A percentile compares a stretch with the other conserved stretches of the same genome.
These are phyloP conservation scores for Aurelia aurita DNA, from an alignment of 30 jellyfish, hydroid and myxozoan species.

Conservation along the genomic window DNA sequence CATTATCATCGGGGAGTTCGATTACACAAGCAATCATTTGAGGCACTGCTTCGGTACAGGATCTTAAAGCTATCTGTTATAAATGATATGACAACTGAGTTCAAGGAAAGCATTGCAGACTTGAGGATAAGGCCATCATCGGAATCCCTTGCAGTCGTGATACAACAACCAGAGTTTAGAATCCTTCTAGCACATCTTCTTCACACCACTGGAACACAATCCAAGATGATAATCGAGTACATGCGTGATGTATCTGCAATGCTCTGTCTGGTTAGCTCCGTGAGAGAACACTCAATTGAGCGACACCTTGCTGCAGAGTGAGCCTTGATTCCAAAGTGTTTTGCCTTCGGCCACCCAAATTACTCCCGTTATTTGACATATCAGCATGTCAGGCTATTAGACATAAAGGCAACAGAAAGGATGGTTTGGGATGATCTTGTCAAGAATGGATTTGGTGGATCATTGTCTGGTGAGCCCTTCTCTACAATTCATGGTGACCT, in stretches of 20 bases:
- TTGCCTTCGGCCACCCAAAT: constrained; percentile 51
- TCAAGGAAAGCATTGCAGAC: constrained; percentile 55
- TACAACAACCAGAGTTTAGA: constrained; percentile 41
- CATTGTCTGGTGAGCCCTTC: constrained; percentile 46
- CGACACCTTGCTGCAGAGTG: constrained; percentile 53
- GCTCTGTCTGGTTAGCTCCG: constrained; percentile 1
- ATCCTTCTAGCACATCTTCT: constrained; percentile 38
- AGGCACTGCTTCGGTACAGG: constrained; percentile 62
- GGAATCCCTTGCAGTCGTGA: constrained; percentile 47
- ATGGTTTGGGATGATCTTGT: constrained; percentile 56
- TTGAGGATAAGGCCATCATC: constrained; percentile 63
- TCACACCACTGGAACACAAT: constrained; percentile 19
- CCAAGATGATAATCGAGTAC: constrained; percentile 2
- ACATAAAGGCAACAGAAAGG: constrained; percentile 10
- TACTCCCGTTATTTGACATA: constrained; percentile 50
- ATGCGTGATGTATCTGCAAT: constrained; percentile 24
- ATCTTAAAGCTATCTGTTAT: constrained; percentile 44
- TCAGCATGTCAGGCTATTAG: constrained; percentile 45
- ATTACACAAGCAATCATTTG: constrained; percentile 51
- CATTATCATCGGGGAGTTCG: constrained; percentile 49
- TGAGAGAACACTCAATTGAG: constrained; percentile 43
- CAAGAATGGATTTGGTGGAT: constrained; percentile 54
- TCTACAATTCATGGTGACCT: constrained; percentile 73
- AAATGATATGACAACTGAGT: constrained; percentile 50
- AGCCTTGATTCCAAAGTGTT: constrained; percentile 19